Evolutionary conservation across 1,140 invertebrate species (phyloP).

Genomic region (Drosophila subobscura): DNA sequence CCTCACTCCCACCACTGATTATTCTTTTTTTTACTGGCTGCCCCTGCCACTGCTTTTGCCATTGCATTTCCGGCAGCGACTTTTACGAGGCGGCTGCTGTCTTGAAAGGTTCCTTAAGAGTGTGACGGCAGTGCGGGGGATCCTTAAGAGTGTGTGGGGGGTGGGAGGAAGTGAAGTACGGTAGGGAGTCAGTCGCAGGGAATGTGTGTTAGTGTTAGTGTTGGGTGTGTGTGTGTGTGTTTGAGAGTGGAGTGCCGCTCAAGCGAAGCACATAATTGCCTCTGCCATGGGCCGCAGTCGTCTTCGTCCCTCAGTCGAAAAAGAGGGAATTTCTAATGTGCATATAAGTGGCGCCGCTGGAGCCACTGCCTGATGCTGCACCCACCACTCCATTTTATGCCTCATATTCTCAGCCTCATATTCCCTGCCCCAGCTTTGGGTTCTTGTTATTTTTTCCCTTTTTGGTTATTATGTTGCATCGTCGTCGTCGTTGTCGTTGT

Average conservation of each 20-base stretch:
- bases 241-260: conserved; percentile 57
- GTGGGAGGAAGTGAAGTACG: background rate
- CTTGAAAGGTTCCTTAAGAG: conserved; percentile 51
- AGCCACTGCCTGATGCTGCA: conserved; percentile 3
- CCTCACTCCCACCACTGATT: background rate
- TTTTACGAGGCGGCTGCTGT: conserved; percentile 62
- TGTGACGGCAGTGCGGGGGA: conserved; percentile 1
- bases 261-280: conserved; percentile 81
- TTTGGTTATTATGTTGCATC: conserved; percentile 74
- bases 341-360: conserved; percentile 60
- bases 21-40: conserved; percentile 26
- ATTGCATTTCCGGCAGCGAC: conserved; percentile 71
- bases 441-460: conserved; percentile 9
- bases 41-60: conserved; percentile 20
- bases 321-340: conserved; percentile 80
- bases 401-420: no score
- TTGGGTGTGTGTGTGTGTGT: conserved; percentile 29
- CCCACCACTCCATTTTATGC: background rate
- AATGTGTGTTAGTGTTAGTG: background rate
- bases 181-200: conserved; percentile 1
- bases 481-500: conserved; percentile 23
- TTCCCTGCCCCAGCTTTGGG: no score
- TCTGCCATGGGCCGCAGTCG: conserved; percentile 45
- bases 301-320: conserved; percentile 53
- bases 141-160: conserved; percentile 28